Base-by-base conservation (phyloP, 2,797 vertebrate genomes). In the Sebastes diaconus region DNA sequence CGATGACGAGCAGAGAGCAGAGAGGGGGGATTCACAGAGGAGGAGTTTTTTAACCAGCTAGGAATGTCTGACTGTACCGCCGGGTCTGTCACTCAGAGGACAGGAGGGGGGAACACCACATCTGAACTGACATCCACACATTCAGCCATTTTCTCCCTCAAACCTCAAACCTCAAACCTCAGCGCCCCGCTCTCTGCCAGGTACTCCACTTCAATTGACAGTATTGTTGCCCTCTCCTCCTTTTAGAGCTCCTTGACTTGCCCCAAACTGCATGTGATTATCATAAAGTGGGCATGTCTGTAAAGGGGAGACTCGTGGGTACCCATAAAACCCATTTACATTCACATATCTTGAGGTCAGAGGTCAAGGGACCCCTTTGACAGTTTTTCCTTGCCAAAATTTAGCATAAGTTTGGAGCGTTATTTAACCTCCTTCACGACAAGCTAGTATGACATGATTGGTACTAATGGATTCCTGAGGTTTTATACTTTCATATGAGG, bases 41-140 rank as follows among this genome's bases (percentile, higher is more conserved):
- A 68, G 57, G 46, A 66, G 73, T 20, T 75, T 73, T 61, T 60
- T 0, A 75, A 75, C 24, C 70, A 29, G 67, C 20, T 8, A 64
- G 22, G 65, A 52, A 77, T 58, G 70, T 67, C 52, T 63, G 60
- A 80, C 12, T 27, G 66, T 25, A 46, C 50, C 57, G 74, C 68
- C 1, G 32, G 72, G 77, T 32, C 24, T 54, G 70, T 89, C 80
- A 68, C 55, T 54, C 61, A 22, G 52, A 58, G 74, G 59, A 75
- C 13, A 77, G 32, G 67, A 58, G n/a, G 55, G 76, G 76, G 59
- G 25, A 54, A 42, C 32, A 30, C 52, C 59, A 42, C 55, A 79
- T 71, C 30, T 46, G 18, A 74, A 34, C 67, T 27, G 80, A 84
- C 82, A 36, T 20, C 60, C 70, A 71, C 64, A 77, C 65, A 71